Percentiles rank a stretch among this genome's conserved stretches.
Evolutionary conservation across 2,797 vertebrate genomes (phyloP).

Genomic region (Amniataba percoides): DNA sequence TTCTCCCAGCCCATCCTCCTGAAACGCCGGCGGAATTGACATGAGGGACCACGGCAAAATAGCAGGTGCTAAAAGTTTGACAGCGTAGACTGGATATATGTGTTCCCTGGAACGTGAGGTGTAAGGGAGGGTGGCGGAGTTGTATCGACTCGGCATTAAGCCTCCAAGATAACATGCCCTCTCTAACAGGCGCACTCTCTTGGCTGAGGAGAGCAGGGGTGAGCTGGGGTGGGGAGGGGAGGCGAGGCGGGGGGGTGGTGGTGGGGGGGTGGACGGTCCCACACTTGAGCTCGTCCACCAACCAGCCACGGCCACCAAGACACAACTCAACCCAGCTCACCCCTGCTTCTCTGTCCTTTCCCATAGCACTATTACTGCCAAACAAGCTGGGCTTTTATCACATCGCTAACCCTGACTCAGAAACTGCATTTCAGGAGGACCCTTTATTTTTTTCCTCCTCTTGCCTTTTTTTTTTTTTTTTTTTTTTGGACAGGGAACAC

Average conservation of each 20-base stretch:
- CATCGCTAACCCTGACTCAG: slow-evolving; percentile 92
- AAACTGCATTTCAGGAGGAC: slow-evolving; percentile 87
- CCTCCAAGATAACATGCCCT: slow-evolving; percentile 67
- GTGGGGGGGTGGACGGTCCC: slow-evolving; percentile 34
- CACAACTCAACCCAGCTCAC: slow-evolving; percentile 43
- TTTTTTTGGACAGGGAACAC: slow-evolving; percentile 78
- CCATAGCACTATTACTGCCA: slow-evolving; percentile 83
- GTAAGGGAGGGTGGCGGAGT: slow-evolving; percentile 78
- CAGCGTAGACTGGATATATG: slow-evolving; percentile 79
- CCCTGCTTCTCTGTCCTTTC: slow-evolving; percentile 67
- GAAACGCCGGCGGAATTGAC: slow-evolving; percentile 76
- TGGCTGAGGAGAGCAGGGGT: slow-evolving; percentile 44
- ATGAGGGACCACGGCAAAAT: slow-evolving; percentile 74
- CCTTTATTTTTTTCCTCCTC: slow-evolving; percentile 55
- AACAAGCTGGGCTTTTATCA: slow-evolving; percentile 92
- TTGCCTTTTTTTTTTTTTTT: slow-evolving; percentile 36
- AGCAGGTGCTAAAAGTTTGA: slow-evolving; percentile 89
- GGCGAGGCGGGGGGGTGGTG: slow-evolving; percentile 38
- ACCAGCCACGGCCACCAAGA: slow-evolving; percentile 51
- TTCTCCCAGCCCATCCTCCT: slow-evolving; percentile 73
- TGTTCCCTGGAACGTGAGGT: slow-evolving; percentile 82
- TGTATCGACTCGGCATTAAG: slow-evolving; percentile 80
- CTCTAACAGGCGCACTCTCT: slow-evolving; percentile 61
- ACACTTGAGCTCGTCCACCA: slow-evolving; percentile 45
- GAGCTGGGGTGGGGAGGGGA: slow-evolving; percentile 25